Evolutionary conservation across 2,888 invertebrate species (phyloP).

Genomic region (Celastrina argiolus): DNA sequence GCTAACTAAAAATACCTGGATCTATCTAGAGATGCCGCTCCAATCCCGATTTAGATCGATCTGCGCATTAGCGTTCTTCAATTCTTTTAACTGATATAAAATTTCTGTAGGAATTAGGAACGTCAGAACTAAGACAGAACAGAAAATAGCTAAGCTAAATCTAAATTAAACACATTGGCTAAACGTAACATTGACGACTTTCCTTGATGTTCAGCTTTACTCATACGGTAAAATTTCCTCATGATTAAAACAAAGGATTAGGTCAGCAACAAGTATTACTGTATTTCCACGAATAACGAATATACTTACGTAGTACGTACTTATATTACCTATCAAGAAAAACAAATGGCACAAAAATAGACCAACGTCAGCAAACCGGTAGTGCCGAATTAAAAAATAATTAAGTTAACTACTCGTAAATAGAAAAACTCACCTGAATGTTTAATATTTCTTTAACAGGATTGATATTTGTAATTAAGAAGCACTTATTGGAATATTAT

Average conservation of each 20-base stretch:
- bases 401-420: too few species aligned
- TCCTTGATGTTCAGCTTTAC: neutral
- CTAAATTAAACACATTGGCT: too few species aligned
- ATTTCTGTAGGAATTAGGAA: neutral
- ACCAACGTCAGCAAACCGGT: too few species aligned
- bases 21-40: conserved; percentile 21
- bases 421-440: too few species aligned
- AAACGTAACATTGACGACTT: neutral
- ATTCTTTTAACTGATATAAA: neutral
- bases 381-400: too few species aligned
- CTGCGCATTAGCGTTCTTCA: neutral
- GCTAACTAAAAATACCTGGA: conserved; percentile 23
- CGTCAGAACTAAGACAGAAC: too few species aligned
- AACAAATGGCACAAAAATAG: neutral
- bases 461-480: too few species aligned
- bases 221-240: neutral
- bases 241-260: conserved; percentile 1
- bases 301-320: neutral
- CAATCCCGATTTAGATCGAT: neutral
- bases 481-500: too few species aligned
- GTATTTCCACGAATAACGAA: neutral
- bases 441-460: too few species aligned
- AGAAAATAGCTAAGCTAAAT: too few species aligned
- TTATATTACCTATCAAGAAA: neutral
- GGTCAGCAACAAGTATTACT: neutral